These are phyloP conservation scores for Melanotaenia maccullochi DNA, from an alignment of 2,797 vertebrate genomes.

Conservation along the genomic window DNA sequence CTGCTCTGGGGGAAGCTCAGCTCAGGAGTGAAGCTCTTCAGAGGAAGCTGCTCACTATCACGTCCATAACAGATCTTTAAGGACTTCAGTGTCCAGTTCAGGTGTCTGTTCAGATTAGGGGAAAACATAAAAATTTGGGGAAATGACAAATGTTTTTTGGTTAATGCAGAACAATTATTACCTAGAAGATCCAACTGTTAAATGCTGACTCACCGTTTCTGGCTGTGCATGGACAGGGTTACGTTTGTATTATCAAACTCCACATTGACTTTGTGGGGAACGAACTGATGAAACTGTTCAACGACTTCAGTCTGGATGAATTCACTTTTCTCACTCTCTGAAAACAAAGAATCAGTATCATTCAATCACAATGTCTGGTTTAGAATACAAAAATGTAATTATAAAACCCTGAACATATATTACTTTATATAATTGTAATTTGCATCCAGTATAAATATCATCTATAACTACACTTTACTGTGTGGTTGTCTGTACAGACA, in stretches of 20 bases:
- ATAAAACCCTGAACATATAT: neutral
- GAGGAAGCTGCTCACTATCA: slow-evolving; percentile 88
- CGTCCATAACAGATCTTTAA: slow-evolving; percentile 87
- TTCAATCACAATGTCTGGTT: neutral
- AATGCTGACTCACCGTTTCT: slow-evolving; percentile 87
- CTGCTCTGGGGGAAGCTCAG: slow-evolving; percentile 92
- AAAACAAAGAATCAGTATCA: slow-evolving; percentile 17
- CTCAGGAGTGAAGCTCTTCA: slow-evolving; percentile 90
- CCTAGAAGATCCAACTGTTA: neutral
- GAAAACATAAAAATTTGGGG: slow-evolving; percentile 4
- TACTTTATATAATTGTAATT: neutral
- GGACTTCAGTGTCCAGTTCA: slow-evolving; percentile 96
- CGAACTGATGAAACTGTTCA: slow-evolving; percentile 76
- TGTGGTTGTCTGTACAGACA: no score
- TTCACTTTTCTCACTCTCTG: slow-evolving; percentile 59
- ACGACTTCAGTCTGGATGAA: slow-evolving; percentile 75
- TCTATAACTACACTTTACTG: neutral
- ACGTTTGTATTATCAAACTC: slow-evolving; percentile 93
- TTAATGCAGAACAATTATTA: neutral
- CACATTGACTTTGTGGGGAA: slow-evolving; percentile 89
- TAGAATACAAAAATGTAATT: neutral
- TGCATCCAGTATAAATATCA: neutral
- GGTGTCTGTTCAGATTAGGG: slow-evolving; percentile 81
- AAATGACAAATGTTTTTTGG: neutral
- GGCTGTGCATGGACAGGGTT: slow-evolving; percentile 96